Base-by-base conservation (phyloP, 2,888 invertebrate species). In the Philereme vetulata region DNA sequence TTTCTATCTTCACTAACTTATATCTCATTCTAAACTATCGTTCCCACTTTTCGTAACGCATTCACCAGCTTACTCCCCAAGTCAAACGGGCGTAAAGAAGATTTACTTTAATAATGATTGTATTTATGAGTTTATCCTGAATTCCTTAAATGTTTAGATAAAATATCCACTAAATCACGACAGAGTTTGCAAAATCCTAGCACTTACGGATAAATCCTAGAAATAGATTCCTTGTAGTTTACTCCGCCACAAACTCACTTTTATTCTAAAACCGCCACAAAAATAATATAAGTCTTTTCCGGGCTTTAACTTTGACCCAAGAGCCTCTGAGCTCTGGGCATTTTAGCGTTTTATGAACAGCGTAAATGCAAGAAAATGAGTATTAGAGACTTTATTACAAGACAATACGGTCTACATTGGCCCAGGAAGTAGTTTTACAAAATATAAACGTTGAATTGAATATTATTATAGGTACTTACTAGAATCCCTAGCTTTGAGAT, bases 241-340 rank as follows among this genome's bases (percentile, higher is more conserved):
- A 21, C 21, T 21, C 38, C 38, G 0, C 5, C 38, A 4, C 38
- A 38, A 38, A 6, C 38, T 6, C 7, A 38, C 6, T 42, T 42
- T 42, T 42, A 10, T 10, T 42, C 42, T 5, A 42, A 10, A 42
- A 5, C 10, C 42, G 5, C 1, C 10, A 42, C 7, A 32, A 45
- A 21, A 45, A 21, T 2, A 45, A 52, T 50, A 43, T 38, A 43
- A 32, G 43, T 51, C 54, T 64, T 64, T 63, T 60, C 42, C 60
- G 58, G 62, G 60, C 56, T 62, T 61, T 70, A 68, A 66, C 69
- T 72, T 64, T 67, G 65, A 64, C 64, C 68, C 56, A 49, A 44
- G 48, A 62, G 64, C 69, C 63, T 69, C 60, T 64, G 48, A 59
- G 72, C 63, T 69, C 60, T 64, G 48, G 60, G 72, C 54, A 54